Evolutionary conservation across 1,140 invertebrate species (phyloP).

Genomic region (Elymnias hypermnestra): DNA sequence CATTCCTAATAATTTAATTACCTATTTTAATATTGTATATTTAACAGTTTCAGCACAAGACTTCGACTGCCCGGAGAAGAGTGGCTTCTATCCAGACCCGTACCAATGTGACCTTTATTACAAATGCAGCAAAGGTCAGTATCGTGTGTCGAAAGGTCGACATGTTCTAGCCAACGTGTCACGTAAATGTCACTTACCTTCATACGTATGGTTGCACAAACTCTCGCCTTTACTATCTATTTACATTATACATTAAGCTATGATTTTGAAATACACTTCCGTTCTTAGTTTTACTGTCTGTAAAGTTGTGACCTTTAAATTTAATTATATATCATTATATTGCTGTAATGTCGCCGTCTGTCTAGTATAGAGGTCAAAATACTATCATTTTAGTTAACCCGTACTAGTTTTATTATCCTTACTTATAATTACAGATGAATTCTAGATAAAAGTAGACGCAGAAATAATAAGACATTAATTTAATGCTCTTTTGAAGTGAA

Average conservation of each 20-base stretch:
- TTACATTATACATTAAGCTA: not conserved
- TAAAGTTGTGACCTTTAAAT: not conserved
- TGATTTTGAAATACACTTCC: constrained; percentile 1
- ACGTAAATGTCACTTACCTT: constrained; percentile 40
- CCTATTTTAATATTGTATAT: too few relatives aligned
- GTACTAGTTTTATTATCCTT: not conserved
- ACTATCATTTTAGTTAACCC: not conserved
- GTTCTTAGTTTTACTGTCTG: not conserved
- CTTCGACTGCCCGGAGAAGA: constrained; percentile 84
- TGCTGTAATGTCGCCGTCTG: not conserved
- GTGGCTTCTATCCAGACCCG: constrained; percentile 85
- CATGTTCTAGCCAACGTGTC: constrained; percentile 21
- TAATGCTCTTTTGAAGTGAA: too few relatives aligned
- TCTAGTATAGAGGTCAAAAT: not conserved
- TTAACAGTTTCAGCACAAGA: constrained; percentile 74
- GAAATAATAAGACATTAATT: too few relatives aligned
- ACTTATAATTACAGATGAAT: too few relatives aligned
- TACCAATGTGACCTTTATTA: constrained; percentile 91
- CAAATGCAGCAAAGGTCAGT: constrained; percentile 81
- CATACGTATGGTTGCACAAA: constrained; percentile 19
- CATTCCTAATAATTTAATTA: too few relatives aligned
- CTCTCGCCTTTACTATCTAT: not conserved
- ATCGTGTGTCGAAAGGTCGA: constrained; percentile 44
- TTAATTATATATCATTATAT: not conserved
- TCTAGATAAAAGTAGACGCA: too few relatives aligned